Base-by-base conservation (phyloP, 2,888 invertebrate genomes). In the Watsonalla cultraria region DNA sequence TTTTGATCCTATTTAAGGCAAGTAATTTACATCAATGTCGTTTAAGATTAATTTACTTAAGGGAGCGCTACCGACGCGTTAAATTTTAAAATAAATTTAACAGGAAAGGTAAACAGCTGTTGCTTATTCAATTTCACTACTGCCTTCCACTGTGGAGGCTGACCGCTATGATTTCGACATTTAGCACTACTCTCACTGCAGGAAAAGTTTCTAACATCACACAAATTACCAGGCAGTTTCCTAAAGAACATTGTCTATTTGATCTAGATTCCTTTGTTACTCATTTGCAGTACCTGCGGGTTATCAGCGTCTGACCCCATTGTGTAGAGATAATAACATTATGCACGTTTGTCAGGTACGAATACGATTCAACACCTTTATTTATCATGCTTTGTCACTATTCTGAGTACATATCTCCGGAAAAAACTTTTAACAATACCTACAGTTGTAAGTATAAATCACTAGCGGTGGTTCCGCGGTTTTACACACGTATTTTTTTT, bases 161-260 rank as follows among this genome's bases (percentile, higher is more conserved):
- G 24, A 24, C 24, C 24, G 60, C 68, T 66, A 54, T 70, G 75
- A 80, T 89, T 87, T 87, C 86, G 78, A 84, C 84, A 88, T 75
- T 87, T 86, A 86, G 76, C 82, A 76, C 72, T 61, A 85, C 86
- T 89, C 88, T 88, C 87, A 81, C 85, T 76, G 61, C 68, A 74
- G 80, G 72, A 80, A 82, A 82, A 80, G 80, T 80, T 77, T 76
- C 80, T 78, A 81, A 84, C 78, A 78, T 76, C 66, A 73, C 74
- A 77, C 78, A 83, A 83, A 83, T 82, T 82, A 80, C 82, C 76
- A 78, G 78, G 78, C 68, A 77, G 82, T 84, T 86, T 86, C 82
- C 83, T 84, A 85, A 88, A 82, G 72, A 82, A 73, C 68, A 86
- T 87, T 88, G 89, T 86, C 80, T 81, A 81, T 73, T 66, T 80